Percentiles rank a stretch among this genome's conserved stretches.
Evolutionary conservation across 2,888 invertebrate genomes (phyloP).

Genomic region (Gonocerus acuteangulatus): DNA sequence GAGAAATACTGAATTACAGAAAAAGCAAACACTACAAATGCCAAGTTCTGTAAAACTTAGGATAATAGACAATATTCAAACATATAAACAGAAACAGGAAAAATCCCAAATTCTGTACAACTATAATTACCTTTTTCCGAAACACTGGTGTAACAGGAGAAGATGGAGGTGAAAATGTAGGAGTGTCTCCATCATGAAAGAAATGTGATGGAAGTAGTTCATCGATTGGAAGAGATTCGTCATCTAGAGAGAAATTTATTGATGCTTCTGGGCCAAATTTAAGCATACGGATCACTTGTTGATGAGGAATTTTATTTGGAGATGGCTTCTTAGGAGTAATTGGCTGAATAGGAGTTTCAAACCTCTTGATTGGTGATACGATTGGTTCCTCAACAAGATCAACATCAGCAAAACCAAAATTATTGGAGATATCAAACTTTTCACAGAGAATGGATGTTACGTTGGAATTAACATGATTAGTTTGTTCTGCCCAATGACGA

Average conservation of each 20-base stretch:
- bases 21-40: no score
- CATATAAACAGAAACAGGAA: no score
- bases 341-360: conserved; percentile 1
- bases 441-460: not conserved
- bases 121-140: not conserved
- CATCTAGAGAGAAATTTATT: not conserved
- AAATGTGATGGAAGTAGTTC: not conserved
- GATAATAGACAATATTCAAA: no score
- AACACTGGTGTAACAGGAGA: not conserved
- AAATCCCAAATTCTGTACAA: no score
- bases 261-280: conserved; percentile 22
- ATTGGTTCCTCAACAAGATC: conserved; percentile 32
- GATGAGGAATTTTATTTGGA: conserved; percentile 4
- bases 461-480: not conserved
- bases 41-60: no score
- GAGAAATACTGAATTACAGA: no score
- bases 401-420: conserved; percentile 35
- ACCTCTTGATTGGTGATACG: conserved; percentile 34
- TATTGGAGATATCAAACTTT: conserved; percentile 23
- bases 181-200: conserved; percentile 13
- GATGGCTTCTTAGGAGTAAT: conserved; percentile 9
- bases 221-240: not conserved
- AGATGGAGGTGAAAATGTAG: conserved; percentile 1
- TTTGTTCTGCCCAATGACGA: conserved; percentile 19
- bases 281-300: conserved; percentile 26